Evolutionary conservation across 1,140 invertebrate species (phyloP), one percentile per base, ranked within the genome.

Genomic region (Bathynomus jamesi): DNA sequence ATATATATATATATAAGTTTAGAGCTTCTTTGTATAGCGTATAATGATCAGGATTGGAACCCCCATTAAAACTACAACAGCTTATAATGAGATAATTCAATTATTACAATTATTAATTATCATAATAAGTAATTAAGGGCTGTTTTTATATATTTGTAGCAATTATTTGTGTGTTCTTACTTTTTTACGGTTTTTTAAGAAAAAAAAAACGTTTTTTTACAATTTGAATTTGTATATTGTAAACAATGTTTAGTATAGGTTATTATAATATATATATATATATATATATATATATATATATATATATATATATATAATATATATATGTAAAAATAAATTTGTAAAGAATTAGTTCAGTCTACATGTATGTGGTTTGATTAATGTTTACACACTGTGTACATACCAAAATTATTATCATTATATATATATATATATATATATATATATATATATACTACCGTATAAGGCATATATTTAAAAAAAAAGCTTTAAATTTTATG

Each of bases 361-460:
- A 5, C 5, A 53, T 53, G 5, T 53, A 53, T 53, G 5, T 53
- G 5, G 13, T 17, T 40, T 17, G n/a, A n/a, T 53, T 17, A 17
- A 53, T 53, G 21, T 53, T 17, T 53, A 53, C 21, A 53, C 21
- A 53, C 32, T 53, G 21, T 53, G 21, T 53, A 53, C 21, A 53
- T 53, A 53, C 21, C 13, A 17, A 53, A 17, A 53, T 53, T 17
- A 3, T 17, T 53, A 17, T 17, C 21, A 53, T 53, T 53, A 53
- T 53, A 53, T 53, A 53, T 53, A 53, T 53, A 53, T 53, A 53
- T 53, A 53, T 53, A 53, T 53, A 40, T 53, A 53, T 53, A 53
- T 53, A 53, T 53, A 53, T 53, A 53, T 53, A 53, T 53, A 53
- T 53, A 40, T 53, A 53, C n/a, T n/a, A n/a, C n/a, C n/a, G n/a